Conservation (phyloP, 2,113 vertebrate species). For the Desmodus rotundus region DNA sequence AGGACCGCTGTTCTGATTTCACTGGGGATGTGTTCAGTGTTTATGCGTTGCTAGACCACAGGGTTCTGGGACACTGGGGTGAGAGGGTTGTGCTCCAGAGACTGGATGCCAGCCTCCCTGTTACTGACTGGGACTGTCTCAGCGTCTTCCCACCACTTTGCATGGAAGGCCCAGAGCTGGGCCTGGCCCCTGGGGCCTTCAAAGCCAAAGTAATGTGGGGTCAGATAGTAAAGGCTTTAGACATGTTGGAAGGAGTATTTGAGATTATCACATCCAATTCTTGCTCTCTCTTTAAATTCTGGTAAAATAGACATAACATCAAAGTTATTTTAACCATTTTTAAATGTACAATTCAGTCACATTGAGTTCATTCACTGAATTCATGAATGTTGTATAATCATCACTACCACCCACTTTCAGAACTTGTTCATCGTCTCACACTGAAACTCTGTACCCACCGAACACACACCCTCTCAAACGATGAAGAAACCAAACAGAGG, state of each 20-base stretch:
- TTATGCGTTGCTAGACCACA: neutral
- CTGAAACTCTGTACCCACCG: neutral
- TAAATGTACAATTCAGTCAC: neutral
- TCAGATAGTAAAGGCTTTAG: neutral
- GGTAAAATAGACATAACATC: neutral
- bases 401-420: neutral
- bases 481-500: neutral
- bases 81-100: rapidly evolving
- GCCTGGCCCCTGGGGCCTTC: neutral
- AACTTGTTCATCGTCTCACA: neutral
- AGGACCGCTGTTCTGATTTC: neutral
- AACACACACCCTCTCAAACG: neutral
- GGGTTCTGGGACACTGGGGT: neutral
- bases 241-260: neutral
- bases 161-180: neutral
- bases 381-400: neutral
- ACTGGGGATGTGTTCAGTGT: neutral
- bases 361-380: neutral
- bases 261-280: neutral
- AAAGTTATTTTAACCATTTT: neutral
- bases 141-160: neutral
- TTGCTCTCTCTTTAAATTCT: neutral
- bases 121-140: neutral
- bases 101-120: neutral
- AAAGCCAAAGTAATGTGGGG: neutral